A percentile compares a stretch with the other conserved stretches of the same genome.
These are phyloP conservation scores for Takifugu flavidus DNA, from an alignment of 2,113 vertebrate species.

Conservation along the genomic window DNA sequence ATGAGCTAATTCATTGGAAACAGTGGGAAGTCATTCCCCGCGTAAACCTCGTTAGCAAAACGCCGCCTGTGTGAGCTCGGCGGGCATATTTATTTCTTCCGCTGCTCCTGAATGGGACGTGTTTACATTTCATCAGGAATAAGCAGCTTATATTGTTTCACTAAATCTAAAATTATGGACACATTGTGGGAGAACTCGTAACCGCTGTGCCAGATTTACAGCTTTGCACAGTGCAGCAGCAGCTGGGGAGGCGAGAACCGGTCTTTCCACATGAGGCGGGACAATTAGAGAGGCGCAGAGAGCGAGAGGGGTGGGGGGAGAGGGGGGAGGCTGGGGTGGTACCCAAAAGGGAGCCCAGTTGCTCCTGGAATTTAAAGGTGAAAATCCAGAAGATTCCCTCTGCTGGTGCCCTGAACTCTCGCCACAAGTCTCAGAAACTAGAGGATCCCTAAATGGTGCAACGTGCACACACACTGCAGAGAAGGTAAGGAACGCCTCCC, in stretches of 20 bases:
- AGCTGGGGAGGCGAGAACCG: slow-evolving; percentile 45
- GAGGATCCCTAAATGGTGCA: slow-evolving; percentile 61
- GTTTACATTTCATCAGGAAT: slow-evolving; percentile 35
- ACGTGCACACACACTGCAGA: slow-evolving; percentile 59
- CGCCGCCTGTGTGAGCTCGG: neutral
- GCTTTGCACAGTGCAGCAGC: slow-evolving; percentile 47
- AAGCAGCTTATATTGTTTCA: slow-evolving; percentile 62
- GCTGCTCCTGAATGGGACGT: slow-evolving; percentile 8
- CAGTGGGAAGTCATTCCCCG: neutral
- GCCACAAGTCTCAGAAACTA: slow-evolving; percentile 60
- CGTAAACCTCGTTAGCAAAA: slow-evolving; percentile 5
- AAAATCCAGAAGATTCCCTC: slow-evolving; percentile 45
- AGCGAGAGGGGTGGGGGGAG: slow-evolving; percentile 15
- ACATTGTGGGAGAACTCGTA: slow-evolving; percentile 47
- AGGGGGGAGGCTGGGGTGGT: slow-evolving; percentile 6
- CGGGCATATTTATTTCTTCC: slow-evolving; percentile 3
- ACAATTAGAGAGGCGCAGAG: slow-evolving; percentile 53
- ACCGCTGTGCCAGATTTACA: slow-evolving; percentile 52
- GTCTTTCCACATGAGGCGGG: slow-evolving; percentile 53
- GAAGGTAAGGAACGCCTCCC: slow-evolving; percentile 47
- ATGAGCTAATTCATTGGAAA: too few species aligned
- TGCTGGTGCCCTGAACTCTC: slow-evolving; percentile 43
- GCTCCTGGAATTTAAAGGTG: slow-evolving; percentile 62
- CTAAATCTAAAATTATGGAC: slow-evolving; percentile 56
- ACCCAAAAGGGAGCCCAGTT: slow-evolving; percentile 21